Evolutionary conservation across 2,888 invertebrate species (phyloP), one percentile per base, ranked within the genome.

Genomic region (Volucella zonaria): DNA sequence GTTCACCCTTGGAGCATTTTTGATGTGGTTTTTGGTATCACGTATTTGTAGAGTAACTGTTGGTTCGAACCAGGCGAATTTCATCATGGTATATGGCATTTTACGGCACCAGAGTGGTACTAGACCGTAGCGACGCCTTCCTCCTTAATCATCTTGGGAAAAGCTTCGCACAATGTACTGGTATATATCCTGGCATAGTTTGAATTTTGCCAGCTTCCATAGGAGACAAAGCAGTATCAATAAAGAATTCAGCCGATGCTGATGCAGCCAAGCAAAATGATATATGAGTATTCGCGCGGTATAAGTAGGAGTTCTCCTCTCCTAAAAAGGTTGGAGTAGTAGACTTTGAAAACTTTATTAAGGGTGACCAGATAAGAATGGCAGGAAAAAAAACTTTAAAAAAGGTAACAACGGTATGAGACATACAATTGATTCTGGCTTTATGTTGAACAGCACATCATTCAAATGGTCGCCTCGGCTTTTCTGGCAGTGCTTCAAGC

Each of bases 191-290:
- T 18, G 18, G 18, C 18, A 18, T 18, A 18, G 18, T 18, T 18
- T 18, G 18, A 18, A 18, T 18, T 2, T 18, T 18, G 83, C 96
- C 96, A 70, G 99, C 98, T 92, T 99, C 99, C 93, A 99, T 95
- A 0, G 99, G 99, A 77, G 98, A 96, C 82, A 99, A 94, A 38
- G 97, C 97, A 87, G 96, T 94, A 91, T 98, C 97, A 43, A 97
- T 97, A 87, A 97, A 94, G 89, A 97, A 94, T 91, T 97, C 97
- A 40, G 97, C 97, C 1, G 96, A 96, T 2, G 97, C 97, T 52
- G 96, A 94, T 12, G 97, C 95, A 74, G 95, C 96, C 89, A 97
- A 92, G 90, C n/a, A n/a, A n/a, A n/a, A n/a, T n/a, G n/a, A n/a
- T n/a, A n/a, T n/a, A n/a, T n/a, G n/a, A n/a, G n/a, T n/a, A n/a